Evolutionary conservation across 2,113 vertebrate genomes (phyloP).

Genomic region (Crotophaga sulcirostris): DNA sequence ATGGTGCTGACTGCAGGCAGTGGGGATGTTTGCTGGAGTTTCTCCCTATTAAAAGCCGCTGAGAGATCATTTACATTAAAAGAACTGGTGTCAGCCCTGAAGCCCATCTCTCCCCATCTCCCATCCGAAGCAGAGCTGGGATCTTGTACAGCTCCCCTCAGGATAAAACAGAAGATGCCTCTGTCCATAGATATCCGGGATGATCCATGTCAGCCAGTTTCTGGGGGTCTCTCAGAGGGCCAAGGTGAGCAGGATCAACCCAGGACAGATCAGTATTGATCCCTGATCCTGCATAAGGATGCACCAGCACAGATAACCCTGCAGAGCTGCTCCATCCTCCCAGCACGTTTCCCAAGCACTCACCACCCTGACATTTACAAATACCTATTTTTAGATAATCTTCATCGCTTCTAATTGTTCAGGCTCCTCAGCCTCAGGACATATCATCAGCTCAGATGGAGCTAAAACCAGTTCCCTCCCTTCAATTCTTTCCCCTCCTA

Average conservation of each 20-base stretch:
- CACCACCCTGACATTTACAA: background rate
- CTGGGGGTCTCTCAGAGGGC: background rate
- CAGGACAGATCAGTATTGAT: accelerated
- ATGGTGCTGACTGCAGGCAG: accelerated
- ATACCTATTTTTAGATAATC: conserved; percentile 16
- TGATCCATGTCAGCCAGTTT: background rate
- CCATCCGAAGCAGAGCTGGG: background rate
- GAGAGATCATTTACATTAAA: accelerated
- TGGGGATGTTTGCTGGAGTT: accelerated
- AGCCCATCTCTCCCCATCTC: background rate
- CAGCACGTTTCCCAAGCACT: background rate
- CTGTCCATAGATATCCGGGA: no score
- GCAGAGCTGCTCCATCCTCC: background rate
- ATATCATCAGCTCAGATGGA: background rate
- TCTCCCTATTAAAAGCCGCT: background rate
- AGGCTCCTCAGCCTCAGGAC: background rate
- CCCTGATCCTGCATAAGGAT: background rate
- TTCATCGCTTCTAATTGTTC: background rate
- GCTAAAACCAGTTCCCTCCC: background rate
- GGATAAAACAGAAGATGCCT: background rate
- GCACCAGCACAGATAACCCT: accelerated
- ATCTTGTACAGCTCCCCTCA: background rate
- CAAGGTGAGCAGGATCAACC: background rate
- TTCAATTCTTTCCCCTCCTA: background rate
- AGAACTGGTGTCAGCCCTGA: accelerated